Conservation (phyloP, 2,113 vertebrate species). For the Pagrus major region DNA sequence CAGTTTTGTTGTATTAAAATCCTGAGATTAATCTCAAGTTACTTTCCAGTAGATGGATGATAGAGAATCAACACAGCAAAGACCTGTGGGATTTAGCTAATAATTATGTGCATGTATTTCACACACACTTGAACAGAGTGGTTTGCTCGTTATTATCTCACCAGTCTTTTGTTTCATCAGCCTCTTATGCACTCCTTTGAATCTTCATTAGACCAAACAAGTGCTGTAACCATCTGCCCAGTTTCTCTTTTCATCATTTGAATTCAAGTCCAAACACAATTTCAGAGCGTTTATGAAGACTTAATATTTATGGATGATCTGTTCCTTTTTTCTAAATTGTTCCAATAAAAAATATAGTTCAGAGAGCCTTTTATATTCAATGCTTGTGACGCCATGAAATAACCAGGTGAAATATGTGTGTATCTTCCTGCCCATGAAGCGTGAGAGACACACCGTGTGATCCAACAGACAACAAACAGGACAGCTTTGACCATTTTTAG, state of each 20-base stretch:
- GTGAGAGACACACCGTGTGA: not conserved
- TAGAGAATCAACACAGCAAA: slow-evolving; percentile 24
- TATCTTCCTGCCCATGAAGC: not conserved
- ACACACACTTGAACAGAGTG: slow-evolving; percentile 53
- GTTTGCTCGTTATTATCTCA: slow-evolving; percentile 43
- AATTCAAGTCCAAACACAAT: slow-evolving; percentile 25
- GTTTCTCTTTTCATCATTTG: slow-evolving; percentile 32
- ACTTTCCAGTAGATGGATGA: slow-evolving; percentile 9
- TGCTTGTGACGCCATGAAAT: not conserved
- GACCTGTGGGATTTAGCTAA: slow-evolving; percentile 31
- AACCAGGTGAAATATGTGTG: not conserved
- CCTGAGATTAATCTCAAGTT: slow-evolving; percentile 5
- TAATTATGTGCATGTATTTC: slow-evolving; percentile 58
- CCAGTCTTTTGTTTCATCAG: slow-evolving; percentile 40
- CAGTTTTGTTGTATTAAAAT: not conserved
- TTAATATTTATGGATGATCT: slow-evolving; percentile 8
- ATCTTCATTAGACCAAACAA: slow-evolving; percentile 55
- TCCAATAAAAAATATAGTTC: not conserved
- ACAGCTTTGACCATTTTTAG: not conserved
- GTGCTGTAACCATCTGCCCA: slow-evolving; percentile 50
- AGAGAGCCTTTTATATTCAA: not conserved
- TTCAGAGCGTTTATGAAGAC: not conserved
- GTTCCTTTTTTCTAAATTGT: not conserved
- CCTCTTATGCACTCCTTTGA: slow-evolving; percentile 34
- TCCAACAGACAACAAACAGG: not conserved